Percentiles rank a stretch among this genome's conserved stretches.
These are phyloP conservation scores for Epinephelus awoara DNA, from an alignment of 2,797 vertebrate species.

Conservation along the genomic window DNA sequence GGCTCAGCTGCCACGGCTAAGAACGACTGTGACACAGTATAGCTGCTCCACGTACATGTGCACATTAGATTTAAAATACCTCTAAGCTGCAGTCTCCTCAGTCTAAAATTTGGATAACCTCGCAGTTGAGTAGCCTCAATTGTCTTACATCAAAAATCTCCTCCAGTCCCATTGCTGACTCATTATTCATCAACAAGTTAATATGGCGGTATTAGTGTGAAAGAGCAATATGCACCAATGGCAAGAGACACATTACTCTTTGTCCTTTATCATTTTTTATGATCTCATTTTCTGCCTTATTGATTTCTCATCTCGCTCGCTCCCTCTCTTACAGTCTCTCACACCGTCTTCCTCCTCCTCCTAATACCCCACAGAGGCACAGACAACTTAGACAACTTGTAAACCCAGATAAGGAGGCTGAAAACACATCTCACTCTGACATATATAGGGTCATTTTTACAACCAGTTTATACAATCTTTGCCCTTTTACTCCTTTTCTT, in stretches of 20 bases:
- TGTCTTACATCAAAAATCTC: slow-evolving; percentile 52
- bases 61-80: background rate
- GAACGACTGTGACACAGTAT: background rate
- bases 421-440: slow-evolving; percentile 73
- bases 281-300: slow-evolving; percentile 81
- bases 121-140: slow-evolving; percentile 16
- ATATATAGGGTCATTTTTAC: slow-evolving; percentile 76
- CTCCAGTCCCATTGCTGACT: slow-evolving; percentile 28
- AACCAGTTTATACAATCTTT: slow-evolving; percentile 75
- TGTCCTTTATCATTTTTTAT: slow-evolving; percentile 76
- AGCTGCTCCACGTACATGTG: slow-evolving; percentile 5
- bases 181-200: slow-evolving; percentile 66
- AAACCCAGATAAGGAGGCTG: slow-evolving; percentile 74
- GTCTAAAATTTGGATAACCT: slow-evolving; percentile 25
- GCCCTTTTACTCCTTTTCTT: slow-evolving; percentile 67
- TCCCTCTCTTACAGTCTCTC: slow-evolving; percentile 51
- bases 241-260: slow-evolving; percentile 73
- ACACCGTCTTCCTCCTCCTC: slow-evolving; percentile 37
- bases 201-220: slow-evolving; percentile 57
- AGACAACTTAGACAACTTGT: slow-evolving; percentile 70
- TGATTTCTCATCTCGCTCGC: slow-evolving; percentile 68
- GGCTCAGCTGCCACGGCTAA: background rate
- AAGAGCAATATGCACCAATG: slow-evolving; percentile 63
- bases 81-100: slow-evolving; percentile 5
- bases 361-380: slow-evolving; percentile 54